Percentiles rank a stretch among this genome's conserved stretches.
Evolutionary conservation across 2,113 vertebrate genomes (phyloP).

Genomic region (Prunella himalayana): DNA sequence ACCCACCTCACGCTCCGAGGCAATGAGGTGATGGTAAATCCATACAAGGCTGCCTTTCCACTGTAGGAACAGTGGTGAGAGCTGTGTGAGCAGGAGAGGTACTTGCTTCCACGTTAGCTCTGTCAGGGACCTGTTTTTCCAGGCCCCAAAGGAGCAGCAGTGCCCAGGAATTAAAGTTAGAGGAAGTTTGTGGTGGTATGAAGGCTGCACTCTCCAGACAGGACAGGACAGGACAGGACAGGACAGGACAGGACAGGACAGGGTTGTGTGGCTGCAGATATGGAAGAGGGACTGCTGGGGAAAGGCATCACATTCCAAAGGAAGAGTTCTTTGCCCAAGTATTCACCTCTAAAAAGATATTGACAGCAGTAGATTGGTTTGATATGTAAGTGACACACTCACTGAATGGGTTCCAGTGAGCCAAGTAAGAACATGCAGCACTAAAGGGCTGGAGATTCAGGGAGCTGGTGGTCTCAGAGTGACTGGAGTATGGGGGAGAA

Average conservation of each 20-base stretch:
- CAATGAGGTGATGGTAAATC: not conserved
- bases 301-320: not conserved
- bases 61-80: not conserved
- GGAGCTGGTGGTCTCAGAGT: rapidly evolving
- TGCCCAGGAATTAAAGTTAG: not conserved
- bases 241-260: not conserved
- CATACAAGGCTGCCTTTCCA: not conserved
- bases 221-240: not conserved
- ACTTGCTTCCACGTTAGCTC: rapidly evolving
- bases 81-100: rapidly evolving
- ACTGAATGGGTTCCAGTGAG: not conserved
- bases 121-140: not conserved
- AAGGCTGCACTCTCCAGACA: rapidly evolving
- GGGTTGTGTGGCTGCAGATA: not conserved
- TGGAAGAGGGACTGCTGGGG: not conserved
- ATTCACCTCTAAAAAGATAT: not conserved
- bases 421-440: not conserved
- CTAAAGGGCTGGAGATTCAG: not conserved
- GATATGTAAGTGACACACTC: rapidly evolving
- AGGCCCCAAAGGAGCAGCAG: not conserved
- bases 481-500: not conserved
- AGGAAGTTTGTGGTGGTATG: not conserved
- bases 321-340: not conserved
- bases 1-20: not conserved
- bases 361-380: no score